phyloP scores from a whole-genome alignment of 1,140 invertebrate genomes.

The Polypedilum pembai region DNA sequence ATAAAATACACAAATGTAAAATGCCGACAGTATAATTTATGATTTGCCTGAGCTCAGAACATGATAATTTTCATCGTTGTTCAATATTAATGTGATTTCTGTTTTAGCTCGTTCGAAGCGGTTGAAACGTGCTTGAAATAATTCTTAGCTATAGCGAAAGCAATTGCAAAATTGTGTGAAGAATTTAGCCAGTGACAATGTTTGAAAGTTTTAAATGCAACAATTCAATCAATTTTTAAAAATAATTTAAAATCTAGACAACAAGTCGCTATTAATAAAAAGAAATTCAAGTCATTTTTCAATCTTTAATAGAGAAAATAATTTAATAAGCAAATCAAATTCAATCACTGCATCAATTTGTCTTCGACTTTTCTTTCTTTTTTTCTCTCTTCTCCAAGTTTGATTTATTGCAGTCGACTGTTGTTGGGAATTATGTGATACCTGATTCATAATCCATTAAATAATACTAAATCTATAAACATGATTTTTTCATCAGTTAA shows the following conservation, averaged over 20 bases:
- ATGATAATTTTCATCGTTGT: constrained; percentile 20
- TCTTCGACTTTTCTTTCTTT: neutral
- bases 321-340: neutral
- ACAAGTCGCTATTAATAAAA: no score
- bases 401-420: constrained; percentile 14
- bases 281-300: no score
- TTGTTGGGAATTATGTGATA: neutral
- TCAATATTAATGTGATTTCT: constrained; percentile 27
- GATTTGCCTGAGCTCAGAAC: neutral
- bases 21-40: constrained; percentile 22
- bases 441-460: constrained; percentile 13
- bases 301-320: no score
- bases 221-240: no score
- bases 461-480: constrained; percentile 6
- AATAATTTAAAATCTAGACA: no score
- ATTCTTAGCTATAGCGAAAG: no score
- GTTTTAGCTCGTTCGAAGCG: neutral
- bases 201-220: no score
- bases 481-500: constrained; percentile 19
- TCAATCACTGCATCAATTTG: neutral
- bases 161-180: no score
- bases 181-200: no score
- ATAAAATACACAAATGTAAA: neutral
- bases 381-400: neutral
- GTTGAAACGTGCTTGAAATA: neutral